Percentiles rank a stretch among this genome's conserved stretches.
phyloP scores from a whole-genome alignment of 2,888 invertebrate species.

The Ophion costatus region DNA sequence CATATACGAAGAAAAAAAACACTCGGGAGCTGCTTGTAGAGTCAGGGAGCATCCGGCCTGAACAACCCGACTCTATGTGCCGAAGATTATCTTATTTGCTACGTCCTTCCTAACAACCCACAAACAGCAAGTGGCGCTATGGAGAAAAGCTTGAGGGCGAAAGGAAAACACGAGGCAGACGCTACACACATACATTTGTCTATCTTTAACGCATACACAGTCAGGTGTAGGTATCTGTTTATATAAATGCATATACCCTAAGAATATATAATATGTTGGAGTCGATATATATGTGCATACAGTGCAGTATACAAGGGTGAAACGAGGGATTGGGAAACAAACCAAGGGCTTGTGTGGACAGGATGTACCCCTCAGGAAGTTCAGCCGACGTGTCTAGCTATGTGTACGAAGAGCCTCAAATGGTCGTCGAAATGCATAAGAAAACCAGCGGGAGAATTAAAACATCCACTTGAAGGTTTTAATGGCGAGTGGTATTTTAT shows the following conservation, averaged over 20 bases:
- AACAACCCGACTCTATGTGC: constrained; percentile 80
- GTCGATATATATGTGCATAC: not conserved
- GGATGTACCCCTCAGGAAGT: constrained; percentile 68
- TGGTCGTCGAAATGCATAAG: constrained; percentile 47
- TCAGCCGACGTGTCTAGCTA: constrained; percentile 53
- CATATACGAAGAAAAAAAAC: constrained; percentile 14
- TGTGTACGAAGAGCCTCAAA: constrained; percentile 23
- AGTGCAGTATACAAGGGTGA: constrained; percentile 14
- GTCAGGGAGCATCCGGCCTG: constrained; percentile 78
- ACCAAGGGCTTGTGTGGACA: constrained; percentile 14
- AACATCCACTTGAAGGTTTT: not conserved
- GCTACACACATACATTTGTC: not conserved
- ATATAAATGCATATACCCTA: not conserved
- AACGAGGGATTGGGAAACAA: constrained; percentile 16
- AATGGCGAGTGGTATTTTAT: not conserved
- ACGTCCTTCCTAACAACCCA: constrained; percentile 80
- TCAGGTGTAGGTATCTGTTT: not conserved
- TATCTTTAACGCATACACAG: not conserved
- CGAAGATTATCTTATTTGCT: constrained; percentile 82
- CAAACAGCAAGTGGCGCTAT: constrained; percentile 72
- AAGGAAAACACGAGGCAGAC: constrained; percentile 17
- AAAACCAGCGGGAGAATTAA: constrained; percentile 50
- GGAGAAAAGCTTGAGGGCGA: constrained; percentile 17
- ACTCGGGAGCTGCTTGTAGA: constrained; percentile 73
- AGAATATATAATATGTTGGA: not conserved